Evolutionary conservation across 2,888 invertebrate genomes (phyloP), one percentile per base, ranked within the genome.

Genomic region (Dasypogon diadema): DNA sequence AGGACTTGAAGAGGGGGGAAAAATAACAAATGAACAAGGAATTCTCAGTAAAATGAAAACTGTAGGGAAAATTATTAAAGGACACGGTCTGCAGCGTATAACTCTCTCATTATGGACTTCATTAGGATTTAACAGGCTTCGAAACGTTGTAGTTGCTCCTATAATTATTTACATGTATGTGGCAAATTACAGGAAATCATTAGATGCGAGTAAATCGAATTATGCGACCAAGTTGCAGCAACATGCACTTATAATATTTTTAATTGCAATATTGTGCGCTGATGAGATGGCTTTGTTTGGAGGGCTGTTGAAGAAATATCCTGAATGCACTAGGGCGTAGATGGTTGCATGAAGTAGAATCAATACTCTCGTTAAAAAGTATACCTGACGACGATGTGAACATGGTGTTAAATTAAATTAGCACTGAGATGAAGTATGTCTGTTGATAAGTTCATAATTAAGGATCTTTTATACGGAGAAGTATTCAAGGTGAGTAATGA

Each of bases 101-200:
- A 74, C 76, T 75, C 65, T 65, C 70, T 77, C 75, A 77, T 77
- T 77, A 77, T 75, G 74, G 77, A 77, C 77, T 77, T 77, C 77
- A 77, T 77, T 77, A 77, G 77, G 74, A 77, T 75, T 77, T 77
- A 76, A 76, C 76, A 76, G 76, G 74, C 74, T 76, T 76, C 76
- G 77, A 60, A 70, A 77, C 30, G 77, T 74, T 75, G 77, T 77
- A 60, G 75, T 58, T 51, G 42, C 70, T 70, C 34, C 70, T 70
- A 34, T 80, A 80, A 80, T 80, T 80, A 80, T 80, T 80, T 80
- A 78, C 79, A 79, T 80, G 80, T 78, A 79, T 80, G 79, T 80
- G 79, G 80, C 79, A 80, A 80, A 80, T 80, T 80, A 80, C 80
- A 78, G 80, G 80, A 80, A 80, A 80, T 80, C 77, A 80, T 80